Evolutionary conservation across 2,888 invertebrate species (phyloP).

Genomic region (Chalcosyrphus nemorum): DNA sequence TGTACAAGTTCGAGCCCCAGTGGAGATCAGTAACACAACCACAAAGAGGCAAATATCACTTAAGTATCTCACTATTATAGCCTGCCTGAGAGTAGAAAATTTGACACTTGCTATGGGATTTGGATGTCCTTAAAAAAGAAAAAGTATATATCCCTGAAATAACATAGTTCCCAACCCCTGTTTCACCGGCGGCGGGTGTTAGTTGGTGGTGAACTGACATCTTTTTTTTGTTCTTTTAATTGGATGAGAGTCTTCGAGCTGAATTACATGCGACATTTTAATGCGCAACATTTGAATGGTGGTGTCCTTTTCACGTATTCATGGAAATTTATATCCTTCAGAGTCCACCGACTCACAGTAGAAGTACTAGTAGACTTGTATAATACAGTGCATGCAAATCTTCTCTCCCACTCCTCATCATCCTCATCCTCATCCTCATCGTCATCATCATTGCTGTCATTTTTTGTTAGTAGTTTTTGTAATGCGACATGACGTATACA

Average conservation of each 20-base stretch:
- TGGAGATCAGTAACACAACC: too few relatives aligned
- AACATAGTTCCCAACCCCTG: constrained; percentile 46
- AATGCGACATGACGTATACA: constrained; percentile 43
- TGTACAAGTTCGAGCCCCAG: too few relatives aligned
- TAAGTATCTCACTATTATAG: too few relatives aligned
- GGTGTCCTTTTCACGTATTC: constrained; percentile 73
- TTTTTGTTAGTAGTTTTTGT: constrained; percentile 65
- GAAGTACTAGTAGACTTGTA: constrained; percentile 12
- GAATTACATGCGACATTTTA: constrained; percentile 73
- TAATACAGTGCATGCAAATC: constrained; percentile 48
- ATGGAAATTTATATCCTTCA: constrained; percentile 69
- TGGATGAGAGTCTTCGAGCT: constrained; percentile 70
- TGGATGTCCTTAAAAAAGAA: too few relatives aligned
- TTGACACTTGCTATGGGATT: too few relatives aligned
- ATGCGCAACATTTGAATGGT: constrained; percentile 72
- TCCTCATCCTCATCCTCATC: constrained; percentile 39
- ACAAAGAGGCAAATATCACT: too few relatives aligned
- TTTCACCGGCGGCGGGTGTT: constrained; percentile 38
- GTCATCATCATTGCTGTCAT: constrained; percentile 55
- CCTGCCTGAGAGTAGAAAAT: too few relatives aligned
- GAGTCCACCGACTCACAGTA: constrained; percentile 61
- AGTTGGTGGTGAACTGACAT: constrained; percentile 41
- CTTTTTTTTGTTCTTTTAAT: constrained; percentile 56
- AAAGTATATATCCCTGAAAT: constrained; percentile 8
- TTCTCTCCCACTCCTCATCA: constrained; percentile 2